These are phyloP conservation scores for Nomada fabriciana DNA, from an alignment of 2,888 invertebrate species.

Conservation along the genomic window DNA sequence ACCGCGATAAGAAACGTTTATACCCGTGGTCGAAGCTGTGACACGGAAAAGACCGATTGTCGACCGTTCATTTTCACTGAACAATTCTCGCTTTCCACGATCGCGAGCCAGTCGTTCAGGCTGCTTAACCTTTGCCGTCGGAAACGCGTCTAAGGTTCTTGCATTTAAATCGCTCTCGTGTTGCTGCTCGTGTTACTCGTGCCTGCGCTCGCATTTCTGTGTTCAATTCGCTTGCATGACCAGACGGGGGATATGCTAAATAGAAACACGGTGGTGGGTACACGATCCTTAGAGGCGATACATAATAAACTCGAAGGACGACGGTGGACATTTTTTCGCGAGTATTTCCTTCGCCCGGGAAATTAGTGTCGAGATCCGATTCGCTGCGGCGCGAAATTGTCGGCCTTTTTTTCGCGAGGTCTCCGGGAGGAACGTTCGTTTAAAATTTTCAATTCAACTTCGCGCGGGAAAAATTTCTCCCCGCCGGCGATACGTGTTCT, in stretches of 20 bases:
- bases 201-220: neutral
- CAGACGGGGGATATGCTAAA: neutral
- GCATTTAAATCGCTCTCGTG: neutral
- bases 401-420: no score
- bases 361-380: no score
- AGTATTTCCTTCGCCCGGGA: no score
- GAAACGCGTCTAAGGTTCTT: neutral
- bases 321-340: no score
- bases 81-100: neutral
- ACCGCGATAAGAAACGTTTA: neutral
- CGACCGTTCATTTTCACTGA: conserved; percentile 31
- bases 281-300: no score
- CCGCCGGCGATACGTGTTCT: no score
- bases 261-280: neutral
- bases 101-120: conserved; percentile 13
- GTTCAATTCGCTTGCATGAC: neutral
- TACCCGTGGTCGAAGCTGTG: conserved; percentile 61
- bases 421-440: no score
- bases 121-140: neutral
- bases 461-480: no score
- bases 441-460: no score
- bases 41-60: conserved; percentile 57
- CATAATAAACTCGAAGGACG: no score
- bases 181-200: no score
- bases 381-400: no score